A percentile compares a stretch with the other conserved stretches of the same genome.
These are phyloP conservation scores for Hemistola chrysoprasaria DNA, from an alignment of 2,888 invertebrate species.

Conservation along the genomic window DNA sequence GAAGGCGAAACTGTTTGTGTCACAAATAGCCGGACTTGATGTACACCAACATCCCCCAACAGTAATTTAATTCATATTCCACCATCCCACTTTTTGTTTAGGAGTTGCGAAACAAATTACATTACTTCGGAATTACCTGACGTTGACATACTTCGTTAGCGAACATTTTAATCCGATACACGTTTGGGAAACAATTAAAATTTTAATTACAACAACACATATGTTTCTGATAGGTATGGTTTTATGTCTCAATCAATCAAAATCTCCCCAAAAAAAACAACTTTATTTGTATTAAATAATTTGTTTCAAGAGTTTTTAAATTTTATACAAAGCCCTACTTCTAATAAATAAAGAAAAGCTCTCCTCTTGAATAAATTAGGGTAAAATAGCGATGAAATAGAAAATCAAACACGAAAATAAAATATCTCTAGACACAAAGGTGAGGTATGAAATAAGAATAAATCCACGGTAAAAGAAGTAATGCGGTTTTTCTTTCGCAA, in stretches of 20 bases:
- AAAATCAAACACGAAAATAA: conserved; percentile 21
- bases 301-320: too few species aligned
- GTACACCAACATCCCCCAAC: conserved; percentile 23
- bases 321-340: too few species aligned
- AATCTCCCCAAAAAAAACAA: too few species aligned
- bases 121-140: conserved; percentile 29
- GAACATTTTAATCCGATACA: conserved; percentile 19
- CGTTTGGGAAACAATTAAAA: conserved; percentile 30
- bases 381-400: conserved; percentile 13
- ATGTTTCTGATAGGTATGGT: conserved; percentile 24
- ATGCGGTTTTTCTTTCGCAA: conserved; percentile 22
- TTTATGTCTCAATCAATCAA: conserved; percentile 2
- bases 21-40: conserved; percentile 26
- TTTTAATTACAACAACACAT: conserved; percentile 31
- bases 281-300: too few species aligned
- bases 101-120: conserved; percentile 37
- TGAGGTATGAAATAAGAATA: conserved; percentile 19
- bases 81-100: conserved; percentile 30
- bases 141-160: conserved; percentile 29
- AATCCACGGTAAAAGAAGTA: conserved; percentile 19
- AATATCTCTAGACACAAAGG: conserved; percentile 12
- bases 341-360: conserved; percentile 3
- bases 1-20: conserved; percentile 43
- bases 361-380: neutral
- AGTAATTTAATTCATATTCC: conserved; percentile 30